Evolutionary conservation across 2,797 vertebrate species (phyloP), one percentile per base, ranked within the genome.

Genomic region (Lepus townsendii): DNA sequence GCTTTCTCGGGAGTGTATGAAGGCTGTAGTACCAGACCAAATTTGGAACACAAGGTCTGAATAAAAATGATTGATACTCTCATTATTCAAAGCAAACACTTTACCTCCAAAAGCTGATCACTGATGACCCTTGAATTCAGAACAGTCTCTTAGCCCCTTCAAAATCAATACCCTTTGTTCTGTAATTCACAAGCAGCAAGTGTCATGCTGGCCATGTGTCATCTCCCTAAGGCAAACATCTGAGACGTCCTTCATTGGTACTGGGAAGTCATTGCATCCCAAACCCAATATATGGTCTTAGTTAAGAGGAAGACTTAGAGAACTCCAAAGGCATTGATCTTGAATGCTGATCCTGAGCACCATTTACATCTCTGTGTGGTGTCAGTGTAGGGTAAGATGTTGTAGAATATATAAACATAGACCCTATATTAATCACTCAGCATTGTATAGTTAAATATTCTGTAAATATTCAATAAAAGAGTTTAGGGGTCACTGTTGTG

Each of bases 271-370:
- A 63, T 22, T 32, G 30, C 11, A 47, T 22, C 35, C 79, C 73
- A 66, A 82, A 38, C 66, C 75, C 60, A 26, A 52, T 32, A 85
- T 26, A n/a, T 78, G 54, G 24, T 78, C 11, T 7, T 72, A 42
- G 38, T 47, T 87, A 83, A 68, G 80, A 19, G 50, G 30, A 89
- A 80, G 50, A 65, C 35, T 69, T 57, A 42, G 90, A 85, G 76
- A 72, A 26, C 32, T 20, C 63, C 13, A 13, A 52, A 57, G 19
- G 3, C 84, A 71, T 60, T 50, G 52, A 84, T 75, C 82, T 79
- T 27, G 35, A 88, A 42, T 66, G 20, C 35, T 62, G 66, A 32
- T 7, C 77, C n/a, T 72, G 50, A 93, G 83, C 38, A 24, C 7
- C 22, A 0, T 68, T 11, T 38, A 30, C 50, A 22, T 88, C 10